These are phyloP conservation scores for Pedicia rivosa DNA, from an alignment of 2,888 invertebrate genomes.

Conservation along the genomic window DNA sequence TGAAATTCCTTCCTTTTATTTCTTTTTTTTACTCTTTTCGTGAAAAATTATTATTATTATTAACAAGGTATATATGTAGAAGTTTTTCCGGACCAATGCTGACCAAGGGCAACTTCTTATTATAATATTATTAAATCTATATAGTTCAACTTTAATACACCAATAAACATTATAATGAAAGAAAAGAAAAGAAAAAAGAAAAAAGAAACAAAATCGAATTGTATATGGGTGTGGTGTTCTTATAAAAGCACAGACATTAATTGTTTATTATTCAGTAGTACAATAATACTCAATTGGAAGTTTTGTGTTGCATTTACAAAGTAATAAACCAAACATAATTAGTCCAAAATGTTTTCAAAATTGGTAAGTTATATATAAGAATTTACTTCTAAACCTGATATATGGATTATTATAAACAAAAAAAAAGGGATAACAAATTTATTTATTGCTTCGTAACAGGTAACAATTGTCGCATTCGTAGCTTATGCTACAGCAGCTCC, in stretches of 20 bases:
- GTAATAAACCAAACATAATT: slow-evolving; percentile 13
- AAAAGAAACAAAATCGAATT: background rate
- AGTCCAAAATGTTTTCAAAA: slow-evolving; percentile 27
- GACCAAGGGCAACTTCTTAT: slow-evolving; percentile 30
- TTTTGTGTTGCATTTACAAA: slow-evolving; percentile 17
- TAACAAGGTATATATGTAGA: no score
- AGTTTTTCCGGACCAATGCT: slow-evolving; percentile 29
- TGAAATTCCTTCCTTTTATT: no score
- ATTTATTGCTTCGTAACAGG: background rate
- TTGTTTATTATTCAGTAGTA: slow-evolving; percentile 6
- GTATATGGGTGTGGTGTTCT: slow-evolving; percentile 5
- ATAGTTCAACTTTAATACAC: slow-evolving; percentile 1
- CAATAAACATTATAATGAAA: background rate
- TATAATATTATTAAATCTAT: background rate
- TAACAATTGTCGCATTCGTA: slow-evolving; percentile 11
- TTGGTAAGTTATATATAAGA: slow-evolving; percentile 22
- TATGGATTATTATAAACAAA: background rate
- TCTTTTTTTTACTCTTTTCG: no score
- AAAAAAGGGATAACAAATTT: background rate
- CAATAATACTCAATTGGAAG: slow-evolving; percentile 25
- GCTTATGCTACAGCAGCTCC: slow-evolving; percentile 26
- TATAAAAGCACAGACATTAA: slow-evolving; percentile 5
- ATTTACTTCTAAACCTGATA: background rate
- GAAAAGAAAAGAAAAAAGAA: background rate
- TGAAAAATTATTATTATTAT: no score